Percentiles rank a stretch among this genome's conserved stretches.
phyloP scores from a whole-genome alignment of 1,140 invertebrate genomes.

The Charaxes varanes region DNA sequence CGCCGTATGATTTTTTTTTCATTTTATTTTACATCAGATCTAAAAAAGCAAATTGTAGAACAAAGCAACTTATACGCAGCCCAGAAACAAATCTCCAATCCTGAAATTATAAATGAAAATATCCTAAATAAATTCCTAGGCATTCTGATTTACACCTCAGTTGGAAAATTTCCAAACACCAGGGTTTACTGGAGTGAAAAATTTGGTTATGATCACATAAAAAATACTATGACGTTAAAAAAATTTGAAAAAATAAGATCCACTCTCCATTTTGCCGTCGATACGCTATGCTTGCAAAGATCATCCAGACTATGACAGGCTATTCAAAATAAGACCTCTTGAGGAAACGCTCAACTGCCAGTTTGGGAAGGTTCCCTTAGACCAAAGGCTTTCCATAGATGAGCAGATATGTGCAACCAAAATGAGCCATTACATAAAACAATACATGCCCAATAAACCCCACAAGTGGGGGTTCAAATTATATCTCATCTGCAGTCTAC shows the following conservation, averaged over 20 bases:
- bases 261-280: slow-evolving; percentile 23
- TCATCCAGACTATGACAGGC: slow-evolving; percentile 22
- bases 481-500: slow-evolving; percentile 38
- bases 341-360: slow-evolving; percentile 32
- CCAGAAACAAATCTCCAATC: slow-evolving; percentile 28
- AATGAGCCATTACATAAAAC: slow-evolving; percentile 42
- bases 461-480: slow-evolving; percentile 64
- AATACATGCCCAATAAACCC: slow-evolving; percentile 54
- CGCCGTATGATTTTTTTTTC: slow-evolving; percentile 25
- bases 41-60: slow-evolving; percentile 25
- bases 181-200: slow-evolving; percentile 35
- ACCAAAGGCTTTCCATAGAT: slow-evolving; percentile 31
- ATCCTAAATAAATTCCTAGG: no score
- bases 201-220: slow-evolving; percentile 37
- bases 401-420: slow-evolving; percentile 46
- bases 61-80: slow-evolving; percentile 21
- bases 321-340: slow-evolving; percentile 23
- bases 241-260: slow-evolving; percentile 51
- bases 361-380: slow-evolving; percentile 28
- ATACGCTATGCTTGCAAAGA: slow-evolving; percentile 21
- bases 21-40: slow-evolving; percentile 29
- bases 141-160: slow-evolving; percentile 42
- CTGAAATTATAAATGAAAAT: no score
- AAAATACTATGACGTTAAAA: no score
- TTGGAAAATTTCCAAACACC: slow-evolving; percentile 39